Conservation (phyloP, 2,113 vertebrate species). For the Spea multiplicata region DNA sequence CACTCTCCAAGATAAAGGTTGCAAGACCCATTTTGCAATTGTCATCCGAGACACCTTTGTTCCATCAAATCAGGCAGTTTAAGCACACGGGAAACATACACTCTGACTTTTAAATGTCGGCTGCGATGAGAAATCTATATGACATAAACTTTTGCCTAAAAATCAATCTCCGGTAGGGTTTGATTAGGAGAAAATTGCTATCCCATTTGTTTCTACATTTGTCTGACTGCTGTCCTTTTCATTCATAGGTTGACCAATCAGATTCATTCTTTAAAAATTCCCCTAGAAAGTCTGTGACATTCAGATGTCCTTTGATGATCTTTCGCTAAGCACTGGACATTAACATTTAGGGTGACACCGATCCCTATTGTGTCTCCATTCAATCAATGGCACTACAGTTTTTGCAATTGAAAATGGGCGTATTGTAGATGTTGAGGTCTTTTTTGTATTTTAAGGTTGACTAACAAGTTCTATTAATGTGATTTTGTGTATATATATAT, state of each 20-base stretch:
- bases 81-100: constrained; percentile 63
- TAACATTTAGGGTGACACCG: constrained; percentile 97
- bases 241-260: constrained; percentile 87
- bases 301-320: constrained; percentile 99
- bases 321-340: constrained; percentile 96
- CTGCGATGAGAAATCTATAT: constrained; percentile 78
- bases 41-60: constrained; percentile 20
- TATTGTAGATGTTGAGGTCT: background rate
- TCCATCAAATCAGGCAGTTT: constrained; percentile 51
- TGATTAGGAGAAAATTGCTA: constrained; percentile 96
- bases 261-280: constrained; percentile 92
- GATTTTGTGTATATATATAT: background rate
- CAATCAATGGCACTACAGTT: constrained; percentile 98
- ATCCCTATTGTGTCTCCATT: constrained; percentile 92
- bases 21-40: constrained; percentile 11
- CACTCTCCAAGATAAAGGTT: background rate
- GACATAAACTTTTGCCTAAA: constrained; percentile 79
- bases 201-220: constrained; percentile 91
- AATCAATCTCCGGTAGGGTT: constrained; percentile 88
- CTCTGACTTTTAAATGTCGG: constrained; percentile 82
- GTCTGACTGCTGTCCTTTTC: constrained; percentile 94
- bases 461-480: background rate
- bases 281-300: constrained; percentile 97
- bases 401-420: constrained; percentile 85
- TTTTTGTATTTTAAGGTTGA: too few relatives aligned